phyloP scores from a whole-genome alignment of 1,140 invertebrate species.

The Trichonephila inaurata region DNA sequence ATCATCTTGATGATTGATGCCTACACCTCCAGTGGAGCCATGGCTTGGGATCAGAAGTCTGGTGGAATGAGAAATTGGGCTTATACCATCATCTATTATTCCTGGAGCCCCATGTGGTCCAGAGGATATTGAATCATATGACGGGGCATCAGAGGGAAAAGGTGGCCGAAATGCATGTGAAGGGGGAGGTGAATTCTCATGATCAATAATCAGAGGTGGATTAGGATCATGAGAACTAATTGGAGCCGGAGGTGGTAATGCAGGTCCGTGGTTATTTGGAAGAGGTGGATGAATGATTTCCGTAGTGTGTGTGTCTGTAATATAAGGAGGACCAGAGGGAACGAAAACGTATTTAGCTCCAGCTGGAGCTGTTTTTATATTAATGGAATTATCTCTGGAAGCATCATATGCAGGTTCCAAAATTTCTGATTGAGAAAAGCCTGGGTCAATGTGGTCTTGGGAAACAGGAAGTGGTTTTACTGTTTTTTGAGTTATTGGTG shows the following conservation, averaged over 20 bases:
- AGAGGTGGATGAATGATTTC: constrained; percentile 60
- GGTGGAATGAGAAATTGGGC: constrained; percentile 58
- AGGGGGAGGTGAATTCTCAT: no score
- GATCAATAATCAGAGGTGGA: background rate
- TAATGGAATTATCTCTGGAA: background rate
- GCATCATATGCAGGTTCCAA: background rate
- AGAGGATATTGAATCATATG: background rate
- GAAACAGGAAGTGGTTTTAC: background rate
- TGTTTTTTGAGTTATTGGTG: background rate
- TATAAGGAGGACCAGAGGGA: constrained; percentile 34
- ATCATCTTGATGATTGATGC: background rate
- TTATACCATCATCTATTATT: background rate
- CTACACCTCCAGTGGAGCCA: background rate
- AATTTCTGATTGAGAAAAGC: background rate
- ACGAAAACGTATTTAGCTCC: constrained; percentile 38
- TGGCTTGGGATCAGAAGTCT: constrained; percentile 21
- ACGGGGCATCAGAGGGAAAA: background rate
- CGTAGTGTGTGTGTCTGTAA: background rate
- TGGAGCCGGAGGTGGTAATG: background rate
- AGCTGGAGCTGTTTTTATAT: background rate
- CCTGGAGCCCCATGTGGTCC: background rate
- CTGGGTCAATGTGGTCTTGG: background rate
- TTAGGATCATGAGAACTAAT: background rate
- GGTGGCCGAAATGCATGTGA: background rate
- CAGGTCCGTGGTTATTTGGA: constrained; percentile 2